Base-by-base conservation (phyloP, 2,113 vertebrate species). In the Calidris pugnax region DNA sequence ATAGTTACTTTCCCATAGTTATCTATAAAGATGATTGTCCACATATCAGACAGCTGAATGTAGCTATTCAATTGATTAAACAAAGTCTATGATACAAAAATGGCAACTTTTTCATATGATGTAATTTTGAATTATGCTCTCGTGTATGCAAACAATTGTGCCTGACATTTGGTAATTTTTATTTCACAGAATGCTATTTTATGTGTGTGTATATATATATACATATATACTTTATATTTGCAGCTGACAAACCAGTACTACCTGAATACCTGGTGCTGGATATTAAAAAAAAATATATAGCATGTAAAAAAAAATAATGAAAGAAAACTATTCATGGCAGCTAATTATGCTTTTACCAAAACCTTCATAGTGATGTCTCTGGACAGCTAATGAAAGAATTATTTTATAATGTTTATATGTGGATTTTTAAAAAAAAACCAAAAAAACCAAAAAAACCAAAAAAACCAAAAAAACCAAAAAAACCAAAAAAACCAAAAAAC, bases 281-380 rank as follows among this genome's bases (percentile, higher is more conserved):
- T 95, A 95, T 78, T 64, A 97, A 93, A 94, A 85, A 93, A 97
- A 97, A 91, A 96, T 96, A 97, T 88, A 97, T 75, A 94, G 89
- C 94, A 92, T 95, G 83, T 97, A 51, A 85, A 83, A 92, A 89
- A 85, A 91, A 79, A 73, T 92, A 86, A 63, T 51, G 69, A 96
- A 97, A 96, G 81, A 95, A 97, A 97, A 97, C 92, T 96, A 97
- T 98, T 98, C 94, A 98, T 97, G 98, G 98, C 98, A 98, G 98
- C 98, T 98, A 98, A 98, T 98, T 97, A 97, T 96, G 97, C 97
- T 98, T 97, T 98, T 97, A 98, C 98, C 97, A 98, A 98, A 98
- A 98, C 88, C 97, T 96, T 97, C 97, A 96, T 95, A 96, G 85
- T 96, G 90, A 95, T 97, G 85, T 97, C 96, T 98, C 96, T 97